Evolutionary conservation across 2,797 vertebrate species (phyloP), one percentile per base, ranked within the genome.

Genomic region (Trachurus trachurus): DNA sequence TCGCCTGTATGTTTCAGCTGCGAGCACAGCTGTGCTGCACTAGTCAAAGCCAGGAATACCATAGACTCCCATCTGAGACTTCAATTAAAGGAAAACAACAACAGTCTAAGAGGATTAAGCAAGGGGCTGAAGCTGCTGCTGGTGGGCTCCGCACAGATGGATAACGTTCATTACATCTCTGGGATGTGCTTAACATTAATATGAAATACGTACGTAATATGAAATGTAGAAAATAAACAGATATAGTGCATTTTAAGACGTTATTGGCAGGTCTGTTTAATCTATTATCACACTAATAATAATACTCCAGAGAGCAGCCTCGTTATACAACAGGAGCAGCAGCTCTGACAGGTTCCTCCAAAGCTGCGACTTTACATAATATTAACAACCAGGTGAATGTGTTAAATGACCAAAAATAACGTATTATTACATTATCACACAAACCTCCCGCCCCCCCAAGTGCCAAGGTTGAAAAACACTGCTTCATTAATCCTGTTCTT

Each of bases 51-150:
- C 84, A 73, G 50, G 79, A 86, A 78, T 37, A 65, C 56, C 70
- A 56, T 15, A 47, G 84, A 78, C 81, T 88, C 78, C 85, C 72
- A 2, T 70, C 85, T 79, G 82, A 82, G 85, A 81, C 79, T 83
- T 85, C 76, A 85, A 88, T 87, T 86, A 90, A 87, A 85, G 80
- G 64, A 76, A 88, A 90, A 89, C 83, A 93, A 88, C 84, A 78
- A 87, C 79, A 62, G 64, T 71, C 76, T 89, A 91, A 93, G 89
- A 92, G 89, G 90, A 91, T 93, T 92, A 93, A 93, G 44, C 64
- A n/a, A 0, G n/a, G 64, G 71, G 70, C 42, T 21, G 72, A 62
- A 63, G 60, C 84, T 71, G 71, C 64, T 66, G 80, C 52, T 70
- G 16, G 39, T 82, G 59, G 71, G 74, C 67, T 78, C 19, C 31